These are phyloP conservation scores for Cryptocheilus praepositus DNA, from an alignment of 2,888 invertebrate species.

Conservation along the genomic window DNA sequence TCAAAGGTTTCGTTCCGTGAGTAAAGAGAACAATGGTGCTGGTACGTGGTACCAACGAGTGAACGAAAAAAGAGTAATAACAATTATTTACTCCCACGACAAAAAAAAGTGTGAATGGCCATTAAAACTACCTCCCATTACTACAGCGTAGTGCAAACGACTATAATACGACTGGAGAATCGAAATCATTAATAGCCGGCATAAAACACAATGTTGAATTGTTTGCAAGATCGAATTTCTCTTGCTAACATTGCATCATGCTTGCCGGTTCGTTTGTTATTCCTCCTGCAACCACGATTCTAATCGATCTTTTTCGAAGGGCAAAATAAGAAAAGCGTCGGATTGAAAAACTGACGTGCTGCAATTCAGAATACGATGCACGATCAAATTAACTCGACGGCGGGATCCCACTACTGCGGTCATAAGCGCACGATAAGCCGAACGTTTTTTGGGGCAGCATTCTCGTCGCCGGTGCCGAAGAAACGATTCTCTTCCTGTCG, in stretches of 20 bases:
- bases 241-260: no score
- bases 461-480: conserved; percentile 8
- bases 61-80: conserved; percentile 10
- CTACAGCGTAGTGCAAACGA: not conserved
- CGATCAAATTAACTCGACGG: conserved; percentile 32
- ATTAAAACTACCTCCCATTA: no score
- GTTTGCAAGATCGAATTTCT: not conserved
- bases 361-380: conserved; percentile 31
- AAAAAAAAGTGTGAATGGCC: conserved; percentile 12
- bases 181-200: conserved; percentile 1
- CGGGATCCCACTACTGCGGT: conserved; percentile 9
- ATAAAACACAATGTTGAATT: conserved; percentile 4
- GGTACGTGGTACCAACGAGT: not conserved
- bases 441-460: conserved; percentile 16
- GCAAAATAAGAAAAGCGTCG: conserved; percentile 8
- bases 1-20: conserved; percentile 19
- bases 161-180: not conserved
- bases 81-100: conserved; percentile 11
- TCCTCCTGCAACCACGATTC: no score
- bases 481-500: conserved; percentile 16
- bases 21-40: no score
- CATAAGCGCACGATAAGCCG: conserved; percentile 24
- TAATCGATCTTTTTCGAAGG: no score
- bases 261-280: not conserved
- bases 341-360: conserved; percentile 20